Evolutionary conservation across 2,888 invertebrate genomes (phyloP), one percentile per base, ranked within the genome.

Genomic region (Lasioglossum marginatum): DNA sequence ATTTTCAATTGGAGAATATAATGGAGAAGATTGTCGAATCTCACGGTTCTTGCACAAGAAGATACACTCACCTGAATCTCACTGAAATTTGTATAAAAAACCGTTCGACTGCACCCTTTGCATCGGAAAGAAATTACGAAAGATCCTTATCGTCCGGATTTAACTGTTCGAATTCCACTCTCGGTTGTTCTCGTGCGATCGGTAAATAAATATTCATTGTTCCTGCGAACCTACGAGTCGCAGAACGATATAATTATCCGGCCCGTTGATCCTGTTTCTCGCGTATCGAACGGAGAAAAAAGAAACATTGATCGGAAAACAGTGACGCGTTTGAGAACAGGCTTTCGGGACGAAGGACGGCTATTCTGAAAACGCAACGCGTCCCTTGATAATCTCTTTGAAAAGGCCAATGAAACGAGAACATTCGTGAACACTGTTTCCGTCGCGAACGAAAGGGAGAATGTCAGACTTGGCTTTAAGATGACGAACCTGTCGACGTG

Each of bases 381-480:
- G 77, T 72, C 34, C 74, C 37, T 57, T 68, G 43, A 34, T 70
- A 77, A 78, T 76, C 48, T 37, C 60, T 71, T 77, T 48, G 43
- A 70, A 78, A 63, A 70, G 34, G 43, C 60, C 75, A 75, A 52
- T 63, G 37, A 48, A 71, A 72, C 48, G 27, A 77, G 31, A 63
- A 52, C 19, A 77, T 37, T 75, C 71, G 72, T n/a, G 37, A 66
- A 60, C 23, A 79, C 31, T 79, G 31, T 77, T 83, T 73, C 76
- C 34, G 31, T 72, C 72, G 76, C 23, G 79, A 85, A 79, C 43
- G 71, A 52, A 73, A 71, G 66, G 43, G 79, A 72, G 68, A 68
- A 27, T 12, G 45, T 52, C 5, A 48, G 75, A 52, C 19, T 19
- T 66, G 66, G 66, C 66, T n/a, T 57, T 70, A 31, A 23, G n/a